Conservation (phyloP, 2,113 vertebrate species). For the Prochilodus magdalenae region DNA sequence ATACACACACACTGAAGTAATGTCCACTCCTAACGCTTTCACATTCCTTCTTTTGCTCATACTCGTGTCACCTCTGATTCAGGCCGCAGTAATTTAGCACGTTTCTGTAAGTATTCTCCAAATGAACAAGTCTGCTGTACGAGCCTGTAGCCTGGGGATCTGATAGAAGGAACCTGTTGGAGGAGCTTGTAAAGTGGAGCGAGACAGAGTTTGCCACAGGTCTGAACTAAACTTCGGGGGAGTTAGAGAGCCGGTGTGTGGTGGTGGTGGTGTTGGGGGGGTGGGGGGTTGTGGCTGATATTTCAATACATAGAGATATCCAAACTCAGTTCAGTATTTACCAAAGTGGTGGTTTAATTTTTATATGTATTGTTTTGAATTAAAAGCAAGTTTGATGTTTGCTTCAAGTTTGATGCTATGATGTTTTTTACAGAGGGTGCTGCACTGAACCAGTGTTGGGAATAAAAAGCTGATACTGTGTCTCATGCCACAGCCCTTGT, state of each 20-base stretch:
- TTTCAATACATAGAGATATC: too few species aligned
- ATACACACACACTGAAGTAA: neutral
- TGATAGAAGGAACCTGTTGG: neutral
- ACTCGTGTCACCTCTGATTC: neutral
- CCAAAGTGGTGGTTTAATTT: too few species aligned
- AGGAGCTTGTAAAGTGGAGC: neutral
- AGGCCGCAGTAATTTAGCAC: neutral
- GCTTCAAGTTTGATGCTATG: too few species aligned
- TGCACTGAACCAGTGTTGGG: too few species aligned
- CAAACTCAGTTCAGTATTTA: too few species aligned
- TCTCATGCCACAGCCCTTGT: too few species aligned
- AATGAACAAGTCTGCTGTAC: neutral
- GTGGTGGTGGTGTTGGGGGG: too few species aligned
- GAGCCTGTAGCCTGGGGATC: neutral
- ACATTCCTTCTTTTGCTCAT: slow-evolving; percentile 6
- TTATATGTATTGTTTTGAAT: too few species aligned
- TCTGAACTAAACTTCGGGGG: neutral
- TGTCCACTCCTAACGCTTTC: neutral
- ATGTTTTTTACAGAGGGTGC: too few species aligned
- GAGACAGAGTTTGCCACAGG: neutral
- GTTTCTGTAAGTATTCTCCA: neutral
- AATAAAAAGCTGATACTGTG: too few species aligned
- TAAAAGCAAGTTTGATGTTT: too few species aligned
- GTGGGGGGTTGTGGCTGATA: neutral
- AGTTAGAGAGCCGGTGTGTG: too few species aligned